phyloP scores from a whole-genome alignment of 2,888 invertebrate species.

The Bibio marci region DNA sequence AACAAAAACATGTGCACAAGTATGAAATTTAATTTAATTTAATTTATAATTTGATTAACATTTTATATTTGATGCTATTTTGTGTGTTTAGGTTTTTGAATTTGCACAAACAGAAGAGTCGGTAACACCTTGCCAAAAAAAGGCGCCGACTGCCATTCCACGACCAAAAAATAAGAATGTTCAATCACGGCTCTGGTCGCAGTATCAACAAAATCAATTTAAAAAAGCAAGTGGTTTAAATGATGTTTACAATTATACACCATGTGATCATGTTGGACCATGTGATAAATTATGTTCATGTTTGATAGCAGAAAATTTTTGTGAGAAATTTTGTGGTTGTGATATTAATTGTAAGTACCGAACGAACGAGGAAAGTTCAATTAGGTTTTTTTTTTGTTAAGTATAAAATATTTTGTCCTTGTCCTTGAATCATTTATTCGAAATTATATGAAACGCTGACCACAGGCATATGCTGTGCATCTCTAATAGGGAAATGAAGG shows the following conservation, averaged over 20 bases:
- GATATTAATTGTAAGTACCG: conserved; percentile 57
- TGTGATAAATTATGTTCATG: conserved; percentile 88
- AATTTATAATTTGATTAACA: not conserved
- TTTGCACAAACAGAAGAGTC: conserved; percentile 71
- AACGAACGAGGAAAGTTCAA: too few relatives aligned
- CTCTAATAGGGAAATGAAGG: too few relatives aligned
- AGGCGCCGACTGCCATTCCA: conserved; percentile 49
- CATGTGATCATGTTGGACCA: conserved; percentile 88
- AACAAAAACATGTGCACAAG: conserved; percentile 89
- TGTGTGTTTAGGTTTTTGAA: conserved; percentile 52
- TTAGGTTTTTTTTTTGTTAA: too few relatives aligned
- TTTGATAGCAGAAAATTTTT: conserved; percentile 88
- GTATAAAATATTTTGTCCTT: too few relatives aligned
- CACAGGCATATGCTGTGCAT: too few relatives aligned
- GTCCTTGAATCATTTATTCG: too few relatives aligned
- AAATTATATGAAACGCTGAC: too few relatives aligned
- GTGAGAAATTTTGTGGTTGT: conserved; percentile 97
- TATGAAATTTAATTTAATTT: conserved; percentile 31
- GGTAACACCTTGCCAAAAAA: conserved; percentile 55
- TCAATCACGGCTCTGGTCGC: conserved; percentile 88
- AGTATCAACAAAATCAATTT: conserved; percentile 85
- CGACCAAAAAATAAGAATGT: conserved; percentile 94
- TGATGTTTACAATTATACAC: conserved; percentile 79
- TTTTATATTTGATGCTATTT: conserved; percentile 1
- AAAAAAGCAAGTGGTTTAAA: conserved; percentile 76